Percentiles rank a stretch among this genome's conserved stretches.
phyloP scores from a whole-genome alignment of 2,888 invertebrate species.

The Ceramica pisi region DNA sequence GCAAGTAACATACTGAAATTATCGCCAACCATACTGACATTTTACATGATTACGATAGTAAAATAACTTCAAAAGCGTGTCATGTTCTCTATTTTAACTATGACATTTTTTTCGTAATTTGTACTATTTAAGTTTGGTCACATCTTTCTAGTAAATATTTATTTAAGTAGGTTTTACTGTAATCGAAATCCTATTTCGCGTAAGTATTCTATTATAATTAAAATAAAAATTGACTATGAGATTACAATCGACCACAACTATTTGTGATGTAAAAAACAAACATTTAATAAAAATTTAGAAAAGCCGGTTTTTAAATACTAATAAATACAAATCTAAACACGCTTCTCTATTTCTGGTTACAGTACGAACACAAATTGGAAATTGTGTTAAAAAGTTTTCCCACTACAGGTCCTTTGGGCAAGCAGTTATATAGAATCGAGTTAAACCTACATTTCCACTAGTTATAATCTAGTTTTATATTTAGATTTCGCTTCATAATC shows the following conservation, averaged over 20 bases:
- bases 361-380: slow-evolving; percentile 14
- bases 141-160: too few relatives aligned
- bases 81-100: too few relatives aligned
- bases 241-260: background rate
- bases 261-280: background rate
- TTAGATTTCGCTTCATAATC: background rate
- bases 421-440: slow-evolving; percentile 32
- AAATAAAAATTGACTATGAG: too few relatives aligned
- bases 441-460: slow-evolving; percentile 29
- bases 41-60: too few relatives aligned
- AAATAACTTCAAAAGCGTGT: too few relatives aligned
- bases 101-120: too few relatives aligned
- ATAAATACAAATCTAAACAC: background rate
- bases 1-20: too few relatives aligned
- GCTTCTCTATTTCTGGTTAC: background rate
- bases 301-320: background rate
- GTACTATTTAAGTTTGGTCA: too few relatives aligned
- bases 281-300: background rate
- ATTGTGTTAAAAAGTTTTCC: slow-evolving; percentile 34
- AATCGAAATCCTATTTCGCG: too few relatives aligned
- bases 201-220: too few relatives aligned
- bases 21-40: too few relatives aligned
- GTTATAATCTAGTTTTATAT: slow-evolving; percentile 38
- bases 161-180: too few relatives aligned
- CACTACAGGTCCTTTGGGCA: slow-evolving; percentile 27